A percentile compares a stretch with the other conserved stretches of the same genome.
Conservation (phyloP, 2,797 vertebrate species). For the Lacerta viridis region DNA sequence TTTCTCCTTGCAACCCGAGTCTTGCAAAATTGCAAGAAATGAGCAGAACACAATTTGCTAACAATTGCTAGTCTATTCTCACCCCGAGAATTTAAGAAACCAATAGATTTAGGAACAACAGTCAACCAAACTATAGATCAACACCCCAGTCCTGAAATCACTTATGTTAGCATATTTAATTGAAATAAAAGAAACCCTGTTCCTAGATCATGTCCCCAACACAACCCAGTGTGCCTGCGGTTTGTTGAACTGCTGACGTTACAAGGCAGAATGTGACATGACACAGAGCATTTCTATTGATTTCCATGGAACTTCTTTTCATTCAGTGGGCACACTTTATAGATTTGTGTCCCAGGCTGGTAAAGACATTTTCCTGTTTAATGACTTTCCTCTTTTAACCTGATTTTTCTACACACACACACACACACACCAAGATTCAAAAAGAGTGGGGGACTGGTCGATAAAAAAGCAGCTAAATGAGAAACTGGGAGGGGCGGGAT, state of each 20-base stretch:
- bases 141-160: neutral
- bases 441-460: neutral
- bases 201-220: neutral
- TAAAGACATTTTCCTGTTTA: slow-evolving; percentile 15
- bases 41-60: neutral
- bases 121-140: neutral
- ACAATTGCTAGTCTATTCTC: neutral
- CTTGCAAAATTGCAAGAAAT: slow-evolving; percentile 6
- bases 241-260: neutral
- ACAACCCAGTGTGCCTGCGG: neutral
- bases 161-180: neutral
- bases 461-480: neutral
- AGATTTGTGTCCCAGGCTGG: neutral
- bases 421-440: neutral
- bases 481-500: neutral
- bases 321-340: neutral
- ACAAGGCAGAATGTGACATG: neutral
- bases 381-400: neutral
- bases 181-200: neutral
- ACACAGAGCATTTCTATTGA: slow-evolving; percentile 2
- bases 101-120: neutral
- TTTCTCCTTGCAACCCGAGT: neutral
- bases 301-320: slow-evolving; percentile 16
- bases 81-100: neutral
- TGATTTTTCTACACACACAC: neutral